Conservation (phyloP, 2,888 invertebrate species). For the Buathra laborator region DNA sequence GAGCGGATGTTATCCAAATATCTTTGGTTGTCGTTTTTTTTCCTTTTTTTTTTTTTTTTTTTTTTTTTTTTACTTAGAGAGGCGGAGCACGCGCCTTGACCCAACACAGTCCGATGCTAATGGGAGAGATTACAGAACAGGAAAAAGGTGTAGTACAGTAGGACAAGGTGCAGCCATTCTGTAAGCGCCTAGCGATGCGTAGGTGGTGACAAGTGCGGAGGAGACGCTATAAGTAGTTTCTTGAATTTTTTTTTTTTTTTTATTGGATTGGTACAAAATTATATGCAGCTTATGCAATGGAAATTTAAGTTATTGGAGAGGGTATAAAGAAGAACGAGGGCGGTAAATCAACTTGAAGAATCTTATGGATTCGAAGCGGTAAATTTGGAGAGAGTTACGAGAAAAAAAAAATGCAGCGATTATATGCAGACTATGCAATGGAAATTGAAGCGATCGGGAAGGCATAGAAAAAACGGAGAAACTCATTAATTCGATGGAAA, state of each 20-base stretch:
- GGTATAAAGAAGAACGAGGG: neutral
- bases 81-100: slow-evolving; percentile 56
- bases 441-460: neutral
- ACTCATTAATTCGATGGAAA: slow-evolving; percentile 69
- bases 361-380: neutral
- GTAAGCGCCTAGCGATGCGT: slow-evolving; percentile 34
- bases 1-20: slow-evolving; percentile 2
- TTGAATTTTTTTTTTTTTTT: slow-evolving; percentile 1
- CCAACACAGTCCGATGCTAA: slow-evolving; percentile 44
- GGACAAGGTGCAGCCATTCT: slow-evolving; percentile 46
- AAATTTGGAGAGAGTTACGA: neutral
- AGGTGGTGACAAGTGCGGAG: slow-evolving; percentile 47
- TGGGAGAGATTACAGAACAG: slow-evolving; percentile 47
- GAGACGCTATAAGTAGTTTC: slow-evolving; percentile 23
- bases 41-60: neutral
- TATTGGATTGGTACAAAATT: neutral
- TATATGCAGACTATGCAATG: neutral
- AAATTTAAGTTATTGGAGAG: neutral
- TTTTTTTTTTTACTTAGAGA: neutral
- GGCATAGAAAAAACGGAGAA: slow-evolving; percentile 49
- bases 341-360: neutral
- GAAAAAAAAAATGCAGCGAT: neutral
- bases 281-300: neutral
- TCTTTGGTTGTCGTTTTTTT: slow-evolving; percentile 8
- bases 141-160: slow-evolving; percentile 57